These are phyloP conservation scores for Meda fulgida DNA, from an alignment of 2,797 vertebrate species.

Conservation along the genomic window DNA sequence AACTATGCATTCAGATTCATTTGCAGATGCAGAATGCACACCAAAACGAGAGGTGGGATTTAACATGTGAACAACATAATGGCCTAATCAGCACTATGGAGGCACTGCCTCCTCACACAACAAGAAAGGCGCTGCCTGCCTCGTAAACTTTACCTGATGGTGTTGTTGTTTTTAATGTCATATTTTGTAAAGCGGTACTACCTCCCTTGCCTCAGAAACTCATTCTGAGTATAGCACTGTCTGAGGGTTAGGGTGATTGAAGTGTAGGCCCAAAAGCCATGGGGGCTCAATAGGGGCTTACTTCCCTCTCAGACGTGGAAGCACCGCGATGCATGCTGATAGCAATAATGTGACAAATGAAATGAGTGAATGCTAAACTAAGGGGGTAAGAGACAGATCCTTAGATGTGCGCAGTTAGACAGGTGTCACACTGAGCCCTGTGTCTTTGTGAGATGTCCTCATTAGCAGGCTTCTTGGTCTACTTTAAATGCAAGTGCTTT, in stretches of 20 bases:
- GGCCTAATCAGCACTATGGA: background rate
- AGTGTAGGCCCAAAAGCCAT: slow-evolving; percentile 30
- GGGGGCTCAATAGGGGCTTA: slow-evolving; percentile 34
- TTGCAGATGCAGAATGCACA: background rate
- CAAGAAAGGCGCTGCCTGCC: background rate
- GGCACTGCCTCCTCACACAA: background rate
- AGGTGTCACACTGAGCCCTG: slow-evolving; percentile 66
- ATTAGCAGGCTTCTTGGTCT: slow-evolving; percentile 66
- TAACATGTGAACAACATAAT: background rate
- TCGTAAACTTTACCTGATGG: background rate
- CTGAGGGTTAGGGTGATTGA: slow-evolving; percentile 24
- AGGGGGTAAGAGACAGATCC: slow-evolving; percentile 49
- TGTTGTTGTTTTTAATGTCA: background rate
- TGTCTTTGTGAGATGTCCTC: slow-evolving; percentile 63
- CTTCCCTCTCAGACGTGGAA: slow-evolving; percentile 47
- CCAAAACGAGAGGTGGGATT: background rate
- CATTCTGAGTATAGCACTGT: background rate
- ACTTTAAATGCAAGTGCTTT: slow-evolving; percentile 63
- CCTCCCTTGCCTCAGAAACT: background rate
- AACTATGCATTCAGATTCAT: background rate
- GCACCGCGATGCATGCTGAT: slow-evolving; percentile 41
- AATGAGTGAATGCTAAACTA: slow-evolving; percentile 62
- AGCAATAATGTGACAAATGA: slow-evolving; percentile 48
- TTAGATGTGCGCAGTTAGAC: slow-evolving; percentile 58
- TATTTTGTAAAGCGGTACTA: background rate